Conservation (phyloP, 1,140 invertebrate genomes). For the Drosophila bocqueti region DNA sequence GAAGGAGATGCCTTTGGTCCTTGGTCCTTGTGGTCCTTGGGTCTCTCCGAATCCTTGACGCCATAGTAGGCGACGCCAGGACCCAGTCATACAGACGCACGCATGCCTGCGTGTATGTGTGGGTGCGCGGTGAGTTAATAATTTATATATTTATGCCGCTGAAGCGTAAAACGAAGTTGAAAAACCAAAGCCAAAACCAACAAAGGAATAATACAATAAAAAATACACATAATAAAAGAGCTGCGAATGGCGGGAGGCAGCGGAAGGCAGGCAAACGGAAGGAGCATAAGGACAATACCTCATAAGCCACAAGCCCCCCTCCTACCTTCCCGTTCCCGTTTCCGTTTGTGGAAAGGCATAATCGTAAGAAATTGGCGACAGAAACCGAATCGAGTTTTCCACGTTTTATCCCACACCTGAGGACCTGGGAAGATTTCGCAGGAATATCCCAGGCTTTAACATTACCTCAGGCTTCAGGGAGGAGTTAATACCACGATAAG, state of each 20-base stretch:
- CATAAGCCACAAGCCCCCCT: constrained; percentile 25
- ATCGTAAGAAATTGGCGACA: constrained; percentile 64
- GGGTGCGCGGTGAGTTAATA: constrained; percentile 72
- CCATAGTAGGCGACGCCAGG: constrained; percentile 43
- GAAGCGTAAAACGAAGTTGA: constrained; percentile 82
- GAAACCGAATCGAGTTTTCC: constrained; percentile 63
- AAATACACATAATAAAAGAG: constrained; percentile 82
- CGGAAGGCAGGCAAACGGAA: constrained; percentile 1
- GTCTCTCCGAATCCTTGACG: constrained; percentile 28
- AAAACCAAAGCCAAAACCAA: constrained; percentile 80
- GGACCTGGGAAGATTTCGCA: neutral
- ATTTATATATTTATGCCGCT: constrained; percentile 82
- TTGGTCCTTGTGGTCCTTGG: neutral
- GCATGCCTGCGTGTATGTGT: constrained; percentile 10
- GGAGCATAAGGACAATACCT: constrained; percentile 24
- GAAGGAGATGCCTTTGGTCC: constrained; percentile 19
- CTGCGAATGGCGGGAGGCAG: constrained; percentile 29
- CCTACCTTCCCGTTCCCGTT: neutral
- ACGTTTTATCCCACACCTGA: constrained; percentile 15
- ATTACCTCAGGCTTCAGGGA: neutral
- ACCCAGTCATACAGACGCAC: constrained; percentile 25
- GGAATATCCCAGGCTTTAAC: neutral
- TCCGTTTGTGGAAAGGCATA: constrained; percentile 16
- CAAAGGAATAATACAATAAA: constrained; percentile 80
- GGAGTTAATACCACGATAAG: neutral